Percentiles rank a stretch among this genome's conserved stretches.
phyloP scores from a whole-genome alignment of 2,797 vertebrate genomes.

The Gallinago nigripennis region DNA sequence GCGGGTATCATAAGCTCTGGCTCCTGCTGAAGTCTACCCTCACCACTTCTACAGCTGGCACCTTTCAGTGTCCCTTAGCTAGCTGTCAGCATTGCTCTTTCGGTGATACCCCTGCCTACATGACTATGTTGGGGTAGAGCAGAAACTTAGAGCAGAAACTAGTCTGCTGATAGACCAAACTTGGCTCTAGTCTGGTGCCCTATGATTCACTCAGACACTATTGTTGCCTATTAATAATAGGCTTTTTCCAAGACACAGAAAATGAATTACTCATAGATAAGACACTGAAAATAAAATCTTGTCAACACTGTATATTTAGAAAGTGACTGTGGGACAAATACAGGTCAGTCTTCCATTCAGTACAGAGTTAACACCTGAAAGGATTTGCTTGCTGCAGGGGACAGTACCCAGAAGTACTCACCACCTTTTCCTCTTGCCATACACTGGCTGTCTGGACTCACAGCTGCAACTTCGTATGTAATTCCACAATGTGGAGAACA shows the following conservation, averaged over 20 bases:
- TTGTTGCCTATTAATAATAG: constrained; percentile 56
- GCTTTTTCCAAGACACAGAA: constrained; percentile 55
- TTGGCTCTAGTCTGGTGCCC: constrained; percentile 24
- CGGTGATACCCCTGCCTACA: not conserved
- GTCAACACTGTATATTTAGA: constrained; percentile 47
- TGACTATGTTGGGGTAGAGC: not conserved
- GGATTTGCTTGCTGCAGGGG: not conserved
- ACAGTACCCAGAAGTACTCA: not conserved
- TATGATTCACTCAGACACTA: constrained; percentile 47
- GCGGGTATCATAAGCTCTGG: not conserved
- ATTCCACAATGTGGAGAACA: not conserved
- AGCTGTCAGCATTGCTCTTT: constrained; percentile 3
- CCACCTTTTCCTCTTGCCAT: not conserved
- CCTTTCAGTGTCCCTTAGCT: not conserved
- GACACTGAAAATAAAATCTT: constrained; percentile 48
- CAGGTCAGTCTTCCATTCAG: not conserved
- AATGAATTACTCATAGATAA: constrained; percentile 62
- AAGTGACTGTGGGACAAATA: constrained; percentile 16
- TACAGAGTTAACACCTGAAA: not conserved
- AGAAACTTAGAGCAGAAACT: not conserved
- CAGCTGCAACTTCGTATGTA: not conserved
- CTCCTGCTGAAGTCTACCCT: not conserved
- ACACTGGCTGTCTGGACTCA: not conserved
- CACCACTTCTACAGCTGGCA: not conserved
- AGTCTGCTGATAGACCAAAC: constrained; percentile 17